Conservation (phyloP, 1,140 invertebrate genomes). For the Drosophila novamexicana region DNA sequence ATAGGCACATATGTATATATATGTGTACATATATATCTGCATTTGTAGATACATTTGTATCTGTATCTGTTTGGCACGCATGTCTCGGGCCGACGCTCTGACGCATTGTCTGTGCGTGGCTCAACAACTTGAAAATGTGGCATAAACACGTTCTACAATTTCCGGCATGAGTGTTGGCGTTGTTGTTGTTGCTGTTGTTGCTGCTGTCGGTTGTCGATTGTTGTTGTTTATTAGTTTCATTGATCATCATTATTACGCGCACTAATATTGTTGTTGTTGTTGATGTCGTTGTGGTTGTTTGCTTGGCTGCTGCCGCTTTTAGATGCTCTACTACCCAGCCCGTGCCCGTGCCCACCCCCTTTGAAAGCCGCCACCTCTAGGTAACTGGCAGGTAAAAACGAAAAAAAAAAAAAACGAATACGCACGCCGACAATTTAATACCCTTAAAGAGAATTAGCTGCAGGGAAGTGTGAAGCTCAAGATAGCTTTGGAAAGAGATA, state of each 20-base stretch:
- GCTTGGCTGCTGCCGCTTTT: constrained; percentile 1
- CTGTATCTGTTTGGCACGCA: constrained; percentile 67
- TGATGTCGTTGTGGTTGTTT: constrained; percentile 4
- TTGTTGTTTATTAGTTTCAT: constrained; percentile 70
- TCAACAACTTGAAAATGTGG: constrained; percentile 82
- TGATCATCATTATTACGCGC: constrained; percentile 73
- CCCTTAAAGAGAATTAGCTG: no score
- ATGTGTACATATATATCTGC: background rate
- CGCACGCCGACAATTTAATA: no score
- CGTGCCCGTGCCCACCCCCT: no score
- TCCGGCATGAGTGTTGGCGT: constrained; percentile 78
- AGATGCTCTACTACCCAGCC: background rate
- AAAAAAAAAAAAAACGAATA: no score
- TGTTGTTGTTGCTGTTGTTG: constrained; percentile 40
- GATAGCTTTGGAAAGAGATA: no score
- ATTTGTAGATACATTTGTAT: constrained; percentile 13
- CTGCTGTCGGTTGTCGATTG: constrained; percentile 39
- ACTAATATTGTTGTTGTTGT: constrained; percentile 37
- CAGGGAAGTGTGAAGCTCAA: no score
- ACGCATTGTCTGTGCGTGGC: constrained; percentile 71
- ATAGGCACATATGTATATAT: constrained; percentile 11
- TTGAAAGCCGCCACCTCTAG: background rate
- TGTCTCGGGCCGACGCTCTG: constrained; percentile 65
- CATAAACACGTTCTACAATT: constrained; percentile 81
- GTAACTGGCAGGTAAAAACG: constrained; percentile 3